These are phyloP conservation scores for Oligia latruncula DNA, from an alignment of 2,888 invertebrate genomes.

Conservation along the genomic window DNA sequence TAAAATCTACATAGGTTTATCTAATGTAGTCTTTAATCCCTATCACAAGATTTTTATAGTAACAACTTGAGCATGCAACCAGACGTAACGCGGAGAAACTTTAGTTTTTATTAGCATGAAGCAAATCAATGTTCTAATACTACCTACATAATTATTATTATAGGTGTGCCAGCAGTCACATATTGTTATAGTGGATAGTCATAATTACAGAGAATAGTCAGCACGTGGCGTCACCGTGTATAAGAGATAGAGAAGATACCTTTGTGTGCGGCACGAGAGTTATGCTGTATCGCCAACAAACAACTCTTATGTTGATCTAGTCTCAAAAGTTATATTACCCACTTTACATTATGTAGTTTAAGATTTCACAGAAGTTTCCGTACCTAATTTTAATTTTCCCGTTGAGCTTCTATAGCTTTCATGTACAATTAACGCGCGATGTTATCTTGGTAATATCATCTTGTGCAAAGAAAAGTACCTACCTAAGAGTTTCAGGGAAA, in stretches of 20 bases:
- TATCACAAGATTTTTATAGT: too few relatives aligned
- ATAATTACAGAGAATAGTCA: slow-evolving; percentile 5
- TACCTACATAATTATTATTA: too few relatives aligned
- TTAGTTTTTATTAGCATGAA: neutral
- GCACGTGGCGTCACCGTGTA: slow-evolving; percentile 7
- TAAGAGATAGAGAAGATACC: too few relatives aligned
- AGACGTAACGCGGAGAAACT: neutral
- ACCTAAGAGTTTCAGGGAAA: neutral
- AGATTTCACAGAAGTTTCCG: neutral
- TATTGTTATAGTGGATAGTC: slow-evolving; percentile 2
- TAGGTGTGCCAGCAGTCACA: neutral
- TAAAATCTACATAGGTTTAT: neutral
- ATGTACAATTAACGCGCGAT: neutral
- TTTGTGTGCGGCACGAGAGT: neutral
- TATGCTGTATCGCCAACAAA: slow-evolving; percentile 28
- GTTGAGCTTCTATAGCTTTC: neutral
- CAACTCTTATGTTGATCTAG: neutral
- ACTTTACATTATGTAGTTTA: neutral
- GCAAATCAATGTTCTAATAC: neutral
- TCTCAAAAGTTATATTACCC: slow-evolving; percentile 1
- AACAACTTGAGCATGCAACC: neutral
- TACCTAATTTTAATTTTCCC: neutral
- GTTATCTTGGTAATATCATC: neutral
- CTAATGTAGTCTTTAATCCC: neutral
- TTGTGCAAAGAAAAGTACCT: neutral